Evolutionary conservation across 1,140 invertebrate species (phyloP).

Genomic region (Drosophila teissieri): DNA sequence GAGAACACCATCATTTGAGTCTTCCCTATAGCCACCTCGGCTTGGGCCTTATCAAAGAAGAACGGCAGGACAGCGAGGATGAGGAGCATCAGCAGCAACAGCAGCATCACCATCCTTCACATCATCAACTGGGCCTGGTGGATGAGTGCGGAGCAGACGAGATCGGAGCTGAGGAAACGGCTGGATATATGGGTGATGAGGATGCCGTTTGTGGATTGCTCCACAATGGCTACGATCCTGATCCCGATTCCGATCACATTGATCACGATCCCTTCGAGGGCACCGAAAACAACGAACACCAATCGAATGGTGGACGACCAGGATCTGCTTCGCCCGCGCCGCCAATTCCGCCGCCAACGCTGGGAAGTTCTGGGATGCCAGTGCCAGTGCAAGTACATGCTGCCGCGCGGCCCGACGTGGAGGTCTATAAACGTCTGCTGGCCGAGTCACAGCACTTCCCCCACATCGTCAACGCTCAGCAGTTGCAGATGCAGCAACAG

Average conservation of each 20-base stretch:
- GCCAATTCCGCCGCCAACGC: not conserved
- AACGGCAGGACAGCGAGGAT: slow-evolving; percentile 65
- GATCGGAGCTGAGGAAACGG: slow-evolving; percentile 73
- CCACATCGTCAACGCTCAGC: slow-evolving; percentile 71
- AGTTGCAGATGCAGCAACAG: slow-evolving; percentile 65
- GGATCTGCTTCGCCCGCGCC: slow-evolving; percentile 24
- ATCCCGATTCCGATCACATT: slow-evolving; percentile 39
- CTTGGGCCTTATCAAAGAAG: slow-evolving; percentile 64
- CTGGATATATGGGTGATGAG: slow-evolving; percentile 66
- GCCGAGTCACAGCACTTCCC: slow-evolving; percentile 66
- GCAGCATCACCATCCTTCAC: slow-evolving; percentile 23
- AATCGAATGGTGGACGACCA: slow-evolving; percentile 30
- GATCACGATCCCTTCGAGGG: slow-evolving; percentile 41
- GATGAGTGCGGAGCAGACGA: slow-evolving; percentile 56
- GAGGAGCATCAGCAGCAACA: slow-evolving; percentile 45
- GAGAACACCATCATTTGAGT: slow-evolving; percentile 44
- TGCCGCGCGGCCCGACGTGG: slow-evolving; percentile 59
- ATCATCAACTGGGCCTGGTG: slow-evolving; percentile 10
- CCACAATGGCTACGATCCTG: slow-evolving; percentile 58
- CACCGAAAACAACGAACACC: slow-evolving; percentile 53
- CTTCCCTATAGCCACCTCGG: slow-evolving; percentile 56
- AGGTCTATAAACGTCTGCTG: slow-evolving; percentile 65
- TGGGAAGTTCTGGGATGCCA: slow-evolving; percentile 7
- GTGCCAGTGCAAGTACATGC: slow-evolving; percentile 32
- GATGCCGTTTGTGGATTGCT: slow-evolving; percentile 66